A percentile compares a stretch with the other conserved stretches of the same genome.
phyloP scores from a whole-genome alignment of 2,113 vertebrate species.

The Mus spicilegus region DNA sequence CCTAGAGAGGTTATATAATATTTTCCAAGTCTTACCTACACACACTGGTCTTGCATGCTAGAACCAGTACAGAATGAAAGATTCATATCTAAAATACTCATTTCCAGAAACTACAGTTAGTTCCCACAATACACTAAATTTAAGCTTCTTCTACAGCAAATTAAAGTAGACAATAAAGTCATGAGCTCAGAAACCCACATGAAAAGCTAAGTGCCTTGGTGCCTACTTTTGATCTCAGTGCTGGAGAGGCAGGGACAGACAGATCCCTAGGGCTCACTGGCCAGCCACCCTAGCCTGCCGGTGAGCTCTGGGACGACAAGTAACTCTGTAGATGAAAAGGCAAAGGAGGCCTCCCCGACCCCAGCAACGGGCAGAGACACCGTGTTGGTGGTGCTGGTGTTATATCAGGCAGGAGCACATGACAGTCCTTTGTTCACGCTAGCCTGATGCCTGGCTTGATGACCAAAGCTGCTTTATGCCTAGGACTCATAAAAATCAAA shows the following conservation, averaged over 20 bases:
- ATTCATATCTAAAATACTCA: background rate
- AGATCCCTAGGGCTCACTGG: background rate
- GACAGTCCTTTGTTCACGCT: background rate
- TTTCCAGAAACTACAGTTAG: background rate
- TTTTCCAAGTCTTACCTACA: background rate
- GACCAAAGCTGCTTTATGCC: background rate
- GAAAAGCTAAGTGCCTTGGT: background rate
- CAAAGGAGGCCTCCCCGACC: background rate
- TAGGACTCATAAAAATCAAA: background rate
- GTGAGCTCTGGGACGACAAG: background rate
- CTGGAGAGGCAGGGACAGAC: background rate
- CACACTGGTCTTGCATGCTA: background rate
- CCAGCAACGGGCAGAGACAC: background rate
- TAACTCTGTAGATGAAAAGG: background rate
- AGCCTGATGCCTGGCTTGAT: background rate
- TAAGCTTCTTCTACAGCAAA: background rate
- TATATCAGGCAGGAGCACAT: background rate
- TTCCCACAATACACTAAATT: background rate
- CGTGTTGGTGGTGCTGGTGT: background rate
- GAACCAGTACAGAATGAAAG: background rate
- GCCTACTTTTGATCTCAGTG: background rate
- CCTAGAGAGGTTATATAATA: background rate
- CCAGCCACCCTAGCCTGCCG: background rate
- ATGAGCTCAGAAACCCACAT: background rate
- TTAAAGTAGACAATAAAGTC: background rate